Base-by-base conservation (phyloP, 30 jellyfish, hydroid and myxozoan species). In the Chironex yamaguchii region DNA sequence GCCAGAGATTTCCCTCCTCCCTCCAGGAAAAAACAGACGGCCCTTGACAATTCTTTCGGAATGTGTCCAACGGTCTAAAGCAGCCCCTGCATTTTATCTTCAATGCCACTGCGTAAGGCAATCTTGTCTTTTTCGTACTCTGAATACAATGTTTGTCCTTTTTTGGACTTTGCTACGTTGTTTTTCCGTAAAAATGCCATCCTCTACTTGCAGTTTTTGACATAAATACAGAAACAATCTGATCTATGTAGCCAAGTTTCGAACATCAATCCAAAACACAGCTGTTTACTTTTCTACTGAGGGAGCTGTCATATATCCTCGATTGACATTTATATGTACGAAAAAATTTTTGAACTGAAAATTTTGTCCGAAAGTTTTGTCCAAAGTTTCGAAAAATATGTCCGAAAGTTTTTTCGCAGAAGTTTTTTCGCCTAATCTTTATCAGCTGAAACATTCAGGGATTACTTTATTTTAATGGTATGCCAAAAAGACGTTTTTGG, bases 41-140 rank as follows among this genome's bases (percentile, higher is more conserved):
- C 85, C 81, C 81, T 71, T 71, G 81, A 71, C 48, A 66, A 24
- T 66, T 66, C 80, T 22, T 66, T 66, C 71, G 71, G 80, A 31
- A 66, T 31, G 66, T 24, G 69, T 66, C 80, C 80, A 66, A 66
- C 80, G 62, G 66, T 31, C 67, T 66, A 63, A 66, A n/a, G 67
- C 12, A 34, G 80, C 42, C 62, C 22, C 29, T 76, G 87, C 29
- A 49, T 76, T 76, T n/a, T 62, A 21, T 76, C 9, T 76, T 76
- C 88, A 87, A 76, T 20, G 88, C 88, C 2, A 52, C 62, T 23
- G 88, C 28, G 26, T 52, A 76, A 24, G 21, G 88, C 88, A 13
- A 50, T 51, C 62, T 76, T 76, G 69, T 76, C 62, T 21, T 26
- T 50, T 52, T 76, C 87, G 27, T 51, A 12, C 62, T 76, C 88